A percentile compares a stretch with the other conserved stretches of the same genome.
Evolutionary conservation across 2,797 vertebrate genomes (phyloP).

Genomic region (Anniella stebbinsi): DNA sequence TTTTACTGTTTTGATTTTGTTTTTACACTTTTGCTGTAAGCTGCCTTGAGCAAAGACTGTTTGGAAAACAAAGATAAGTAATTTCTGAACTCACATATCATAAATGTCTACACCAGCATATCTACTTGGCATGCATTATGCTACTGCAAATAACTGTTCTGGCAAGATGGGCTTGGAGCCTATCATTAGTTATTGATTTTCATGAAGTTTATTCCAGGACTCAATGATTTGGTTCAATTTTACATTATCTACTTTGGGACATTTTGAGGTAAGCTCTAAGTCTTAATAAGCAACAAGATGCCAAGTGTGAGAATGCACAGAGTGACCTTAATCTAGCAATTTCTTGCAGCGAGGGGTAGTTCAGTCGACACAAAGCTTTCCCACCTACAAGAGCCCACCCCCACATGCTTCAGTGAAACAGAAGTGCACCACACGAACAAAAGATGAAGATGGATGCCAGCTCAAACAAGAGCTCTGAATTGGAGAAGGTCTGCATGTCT

Average conservation of each 20-base stretch:
- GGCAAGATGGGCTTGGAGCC: not conserved
- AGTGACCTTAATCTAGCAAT: not conserved
- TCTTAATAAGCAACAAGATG: not conserved
- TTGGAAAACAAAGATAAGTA: not conserved
- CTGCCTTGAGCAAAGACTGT: not conserved
- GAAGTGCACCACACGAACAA: not conserved
- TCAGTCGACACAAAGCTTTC: not conserved
- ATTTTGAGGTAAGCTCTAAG: not conserved
- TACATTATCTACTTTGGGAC: not conserved
- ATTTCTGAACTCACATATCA: not conserved
- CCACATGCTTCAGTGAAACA: not conserved
- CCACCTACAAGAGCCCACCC: not conserved
- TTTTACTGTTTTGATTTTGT: not conserved
- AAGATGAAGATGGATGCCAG: not conserved
- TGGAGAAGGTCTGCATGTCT: too few relatives aligned
- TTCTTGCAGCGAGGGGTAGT: not conserved
- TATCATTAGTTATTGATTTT: not conserved
- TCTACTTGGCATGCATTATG: not conserved
- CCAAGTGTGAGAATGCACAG: not conserved
- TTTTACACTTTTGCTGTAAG: not conserved
- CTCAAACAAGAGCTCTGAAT: not conserved
- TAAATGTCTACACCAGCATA: not conserved
- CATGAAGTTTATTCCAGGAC: not conserved
- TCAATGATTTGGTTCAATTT: not conserved
- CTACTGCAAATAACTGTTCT: not conserved